Evolutionary conservation across 2,113 vertebrate genomes (phyloP), one percentile per base, ranked within the genome.

Genomic region (Pedetes capensis): DNA sequence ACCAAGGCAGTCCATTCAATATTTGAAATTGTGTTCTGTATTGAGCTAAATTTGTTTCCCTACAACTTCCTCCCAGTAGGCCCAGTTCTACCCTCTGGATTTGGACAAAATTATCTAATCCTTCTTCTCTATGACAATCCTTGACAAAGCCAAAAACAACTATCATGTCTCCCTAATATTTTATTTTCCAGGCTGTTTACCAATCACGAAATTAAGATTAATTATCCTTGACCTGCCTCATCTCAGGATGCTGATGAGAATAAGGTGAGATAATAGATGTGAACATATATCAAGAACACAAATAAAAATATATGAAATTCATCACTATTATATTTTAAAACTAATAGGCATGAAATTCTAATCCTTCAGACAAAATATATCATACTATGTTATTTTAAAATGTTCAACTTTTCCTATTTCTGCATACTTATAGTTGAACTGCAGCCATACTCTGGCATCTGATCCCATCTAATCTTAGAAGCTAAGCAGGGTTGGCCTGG

Each of bases 171-270:
- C 34, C 59, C 66, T 92, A 89, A 93, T 93, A 93, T 94, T 96
- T 95, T 95, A 84, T 94, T 95, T 95, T 96, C 39, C 53, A 92
- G 84, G 23, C 55, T 97, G 72, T 82, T 92, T 96, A 87, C n/a
- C 42, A 25, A 92, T 91, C 68, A 59, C 42, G 34, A 71, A 95
- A 92, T 69, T 87, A 95, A 87, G 49, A 90, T 85, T 78, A 92
- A 59, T 34, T 94, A 51, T 66, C 11, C 6, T 6, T 93, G 61
- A 78, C 17, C 66, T 92, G 39, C 16, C 9, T 81, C 17, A 27
- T 90, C 37, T 85, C 78, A 88, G 44, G n/a, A 69, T 55, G 44
- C 53, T 83, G 66, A 85, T 90, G 82, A 82, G 34, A 95, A 81
- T 78, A 84, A 95, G 13, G 55, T 92, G 82, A 91, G 42, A 91